Conservation (phyloP, 1,140 invertebrate genomes). For the Drosophila paulistorum region DNA sequence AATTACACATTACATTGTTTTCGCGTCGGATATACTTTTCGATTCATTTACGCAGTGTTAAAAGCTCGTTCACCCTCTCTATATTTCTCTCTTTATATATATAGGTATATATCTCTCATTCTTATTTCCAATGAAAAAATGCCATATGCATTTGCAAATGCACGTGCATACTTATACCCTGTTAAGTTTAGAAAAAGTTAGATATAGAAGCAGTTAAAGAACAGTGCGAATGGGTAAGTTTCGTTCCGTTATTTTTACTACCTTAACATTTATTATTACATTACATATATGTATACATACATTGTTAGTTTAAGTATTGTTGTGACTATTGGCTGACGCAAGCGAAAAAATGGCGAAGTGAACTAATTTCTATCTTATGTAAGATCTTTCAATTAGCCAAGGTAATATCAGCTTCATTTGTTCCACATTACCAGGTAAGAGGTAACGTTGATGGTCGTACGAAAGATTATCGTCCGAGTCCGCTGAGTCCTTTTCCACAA, state of each 20-base stretch:
- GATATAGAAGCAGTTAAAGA: too few species aligned
- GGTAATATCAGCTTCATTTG: constrained; percentile 69
- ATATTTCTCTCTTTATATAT: background rate
- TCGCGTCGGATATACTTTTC: background rate
- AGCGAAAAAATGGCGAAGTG: too few species aligned
- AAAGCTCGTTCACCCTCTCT: constrained; percentile 26
- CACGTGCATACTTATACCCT: background rate
- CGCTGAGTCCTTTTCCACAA: too few species aligned
- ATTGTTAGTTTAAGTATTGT: too few species aligned
- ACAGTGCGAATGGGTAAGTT: too few species aligned
- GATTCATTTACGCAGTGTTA: background rate
- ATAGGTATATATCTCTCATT: background rate
- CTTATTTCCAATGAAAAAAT: background rate
- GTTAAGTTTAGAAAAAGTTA: too few species aligned
- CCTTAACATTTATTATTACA: too few species aligned
- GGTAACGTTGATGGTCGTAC: constrained; percentile 53
- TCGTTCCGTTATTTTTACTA: too few species aligned
- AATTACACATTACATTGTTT: too few species aligned
- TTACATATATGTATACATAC: too few species aligned
- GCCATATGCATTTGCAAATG: background rate
- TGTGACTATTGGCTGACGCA: too few species aligned
- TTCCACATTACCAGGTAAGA: constrained; percentile 58
- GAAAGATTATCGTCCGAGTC: too few species aligned
- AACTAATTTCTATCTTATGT: constrained; percentile 43
- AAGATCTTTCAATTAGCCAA: constrained; percentile 62